Base-by-base conservation (phyloP, 2,888 invertebrate species). In the Mimas tiliae region DNA sequence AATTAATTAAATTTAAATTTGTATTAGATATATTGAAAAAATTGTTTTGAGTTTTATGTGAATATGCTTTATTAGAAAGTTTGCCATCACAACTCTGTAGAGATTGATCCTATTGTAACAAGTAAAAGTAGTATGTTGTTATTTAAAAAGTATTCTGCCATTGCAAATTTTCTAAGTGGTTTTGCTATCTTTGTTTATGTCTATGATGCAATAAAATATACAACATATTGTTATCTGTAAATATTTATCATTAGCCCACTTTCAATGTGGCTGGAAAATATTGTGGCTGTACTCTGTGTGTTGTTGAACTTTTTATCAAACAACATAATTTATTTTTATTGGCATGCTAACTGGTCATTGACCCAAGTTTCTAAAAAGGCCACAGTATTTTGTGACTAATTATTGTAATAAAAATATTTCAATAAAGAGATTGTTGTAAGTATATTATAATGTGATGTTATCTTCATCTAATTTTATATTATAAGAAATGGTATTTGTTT, bases 161-260 rank as follows among this genome's bases (percentile, higher is more conserved):
- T 11, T 34, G 14, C n/a, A 16, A 12, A n/a, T 8, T 58, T 6
- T 27, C 6, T 19, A 12, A 19, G 58, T 42, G 42, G 42, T 58
- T 58, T 58, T 58, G 42, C 19, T 58, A 58, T 42, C 42, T 14
- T 34, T 7, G 14, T 27, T 3, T 33, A 33, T 0, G 53, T 45
- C 0, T 21, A 62, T 65, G 38, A 21, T n/a, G 52, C 16, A 62
- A 65, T 53, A 27, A 45, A 27, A 42, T 45, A 42, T 55, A 65
- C 47, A 47, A 50, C 51, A 63, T 51, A 45, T 64, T 45, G 50
- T 58, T 63, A 63, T 67, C 62, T 16, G 27, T 47, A 42, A 21
- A 53, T 14, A 58, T 50, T 85, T 87, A 88, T 88, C 87, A 79
- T 6, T 86, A 78, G 80, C 88, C 88, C 78, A 87, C 79, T 81